Evolutionary conservation across 2,888 invertebrate species (phyloP), one percentile per base, ranked within the genome.

Genomic region (Lobophora halterata): DNA sequence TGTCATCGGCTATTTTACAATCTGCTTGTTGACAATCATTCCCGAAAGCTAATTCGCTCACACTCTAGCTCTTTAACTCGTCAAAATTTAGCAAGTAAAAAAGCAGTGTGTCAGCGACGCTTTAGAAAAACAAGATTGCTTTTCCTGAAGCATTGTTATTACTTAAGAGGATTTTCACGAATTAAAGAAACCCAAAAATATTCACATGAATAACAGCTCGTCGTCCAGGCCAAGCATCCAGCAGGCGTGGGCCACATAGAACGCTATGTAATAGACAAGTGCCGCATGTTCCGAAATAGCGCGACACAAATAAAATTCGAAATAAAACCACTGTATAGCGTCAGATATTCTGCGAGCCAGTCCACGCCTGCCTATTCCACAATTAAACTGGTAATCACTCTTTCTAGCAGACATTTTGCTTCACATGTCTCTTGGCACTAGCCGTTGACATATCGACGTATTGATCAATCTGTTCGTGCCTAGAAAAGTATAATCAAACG

Each of bases 241-340:
- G 61, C 57, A 55, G 55, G 79, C 80, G 80, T 78, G 74, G 78
- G 80, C 70, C 63, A 65, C 63, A 69, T 67, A 61, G 55, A 62
- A 67, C 65, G 62, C 72, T 65, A 69, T 78, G 77, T 73, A 80
- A 71, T 74, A 75, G 77, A 80, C 79, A 81, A 82, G 81, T 82
- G 79, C 76, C 77, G 76, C 78, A 71, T 73, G 78, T 76, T 78
- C 74, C 64, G 61, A 87, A 86, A 87, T 86, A 87, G 87, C 81
- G 69, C 85, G 85, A 85, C 87, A 83, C 80, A 83, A 86, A 87
- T 87, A 86, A 86, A 87, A 82, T 81, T 72, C 65, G 81, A 85
- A 87, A 87, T 85, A 86, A 86, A 85, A 79, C 79, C 64, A 75
- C 71, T 76, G 74, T 71, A 81, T 78, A 73, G 75, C 83, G 77